Conservation (phyloP, 1,140 invertebrate species). For the Augochlora pura region DNA sequence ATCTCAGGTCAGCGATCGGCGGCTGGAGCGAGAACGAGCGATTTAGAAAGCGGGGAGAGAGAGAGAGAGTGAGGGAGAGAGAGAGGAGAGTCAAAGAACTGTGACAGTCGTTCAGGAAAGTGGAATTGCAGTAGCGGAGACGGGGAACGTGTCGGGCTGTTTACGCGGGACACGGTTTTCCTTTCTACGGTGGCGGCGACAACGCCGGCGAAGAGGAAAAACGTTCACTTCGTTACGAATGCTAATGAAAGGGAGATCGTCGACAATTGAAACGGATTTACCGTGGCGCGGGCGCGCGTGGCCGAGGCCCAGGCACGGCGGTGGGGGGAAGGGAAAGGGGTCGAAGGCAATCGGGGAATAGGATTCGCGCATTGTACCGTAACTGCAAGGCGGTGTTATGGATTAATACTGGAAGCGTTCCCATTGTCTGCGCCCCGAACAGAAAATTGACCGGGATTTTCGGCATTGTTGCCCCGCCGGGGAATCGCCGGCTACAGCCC, state of each 20-base stretch:
- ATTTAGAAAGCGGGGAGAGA: too few species aligned
- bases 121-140: background rate
- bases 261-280: constrained; percentile 41
- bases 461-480: background rate
- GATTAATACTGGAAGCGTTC: constrained; percentile 31
- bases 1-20: too few species aligned
- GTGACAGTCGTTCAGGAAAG: background rate
- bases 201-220: background rate
- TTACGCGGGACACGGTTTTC: background rate
- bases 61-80: too few species aligned
- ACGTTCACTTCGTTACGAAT: constrained; percentile 27
- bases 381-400: constrained; percentile 33
- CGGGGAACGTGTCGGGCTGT: background rate
- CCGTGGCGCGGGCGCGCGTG: background rate
- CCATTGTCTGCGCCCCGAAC: constrained; percentile 22
- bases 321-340: background rate
- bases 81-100: too few species aligned
- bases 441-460: constrained; percentile 35
- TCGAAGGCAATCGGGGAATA: constrained; percentile 5
- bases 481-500: too few species aligned
- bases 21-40: too few species aligned
- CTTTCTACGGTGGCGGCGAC: background rate
- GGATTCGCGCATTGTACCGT: constrained; percentile 36
- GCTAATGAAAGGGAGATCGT: constrained; percentile 36
- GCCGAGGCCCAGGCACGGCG: background rate